These are phyloP conservation scores for Carduelis carduelis DNA, from an alignment of 2,797 vertebrate genomes.

Conservation along the genomic window DNA sequence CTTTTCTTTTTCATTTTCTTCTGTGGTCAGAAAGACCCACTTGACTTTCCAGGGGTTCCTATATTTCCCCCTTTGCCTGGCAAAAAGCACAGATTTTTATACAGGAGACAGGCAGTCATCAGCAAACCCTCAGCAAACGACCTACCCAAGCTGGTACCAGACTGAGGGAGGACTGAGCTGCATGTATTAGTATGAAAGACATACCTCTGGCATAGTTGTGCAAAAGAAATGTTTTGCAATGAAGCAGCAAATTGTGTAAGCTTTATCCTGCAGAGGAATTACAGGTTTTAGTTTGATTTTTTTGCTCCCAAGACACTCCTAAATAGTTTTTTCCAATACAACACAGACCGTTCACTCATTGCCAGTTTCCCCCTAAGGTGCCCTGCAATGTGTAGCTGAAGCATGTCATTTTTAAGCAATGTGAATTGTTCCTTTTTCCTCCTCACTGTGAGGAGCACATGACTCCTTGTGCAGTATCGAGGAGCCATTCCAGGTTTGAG, in stretches of 20 bases:
- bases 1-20: neutral
- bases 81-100: neutral
- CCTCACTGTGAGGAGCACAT: rapidly evolving
- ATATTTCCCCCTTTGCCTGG: neutral
- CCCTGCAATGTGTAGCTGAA: neutral
- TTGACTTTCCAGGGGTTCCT: neutral
- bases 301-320: neutral
- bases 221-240: neutral
- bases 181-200: neutral
- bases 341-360: neutral
- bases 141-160: neutral
- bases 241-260: neutral
- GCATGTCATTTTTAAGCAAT: neutral
- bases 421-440: neutral
- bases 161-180: neutral
- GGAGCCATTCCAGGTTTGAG: neutral
- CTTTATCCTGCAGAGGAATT: neutral
- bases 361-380: neutral
- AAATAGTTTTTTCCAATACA: neutral
- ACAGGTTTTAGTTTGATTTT: neutral
- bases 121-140: neutral
- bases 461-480: rapidly evolving
- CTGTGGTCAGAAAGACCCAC: rapidly evolving
- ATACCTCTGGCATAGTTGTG: neutral
- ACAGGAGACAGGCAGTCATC: neutral